Evolutionary conservation across 2,888 invertebrate species (phyloP).

Genomic region (Leuctra nigra): DNA sequence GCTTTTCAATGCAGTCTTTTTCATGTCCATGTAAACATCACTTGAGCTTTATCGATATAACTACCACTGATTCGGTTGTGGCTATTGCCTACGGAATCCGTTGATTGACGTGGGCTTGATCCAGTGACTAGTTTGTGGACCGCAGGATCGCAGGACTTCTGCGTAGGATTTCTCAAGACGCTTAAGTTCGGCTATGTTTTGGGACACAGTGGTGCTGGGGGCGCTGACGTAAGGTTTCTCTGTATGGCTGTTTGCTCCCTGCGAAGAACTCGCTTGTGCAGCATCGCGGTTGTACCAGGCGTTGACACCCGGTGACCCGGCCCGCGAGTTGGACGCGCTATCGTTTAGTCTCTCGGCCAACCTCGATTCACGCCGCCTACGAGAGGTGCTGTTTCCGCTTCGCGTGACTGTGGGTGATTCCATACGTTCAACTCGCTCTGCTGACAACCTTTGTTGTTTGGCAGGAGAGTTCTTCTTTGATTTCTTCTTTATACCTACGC

Average conservation of each 20-base stretch:
- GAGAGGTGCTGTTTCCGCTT: conserved; percentile 46
- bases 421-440: conserved; percentile 42
- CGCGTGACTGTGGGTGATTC: conserved; percentile 48
- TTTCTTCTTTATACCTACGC: conserved; percentile 60
- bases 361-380: conserved; percentile 21
- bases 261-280: conserved; percentile 14
- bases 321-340: conserved; percentile 2
- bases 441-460: conserved; percentile 42
- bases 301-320: conserved; percentile 1
- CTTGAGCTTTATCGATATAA: conserved; percentile 4
- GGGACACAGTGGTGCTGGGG: conserved; percentile 75
- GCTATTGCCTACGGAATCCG: conserved; percentile 15
- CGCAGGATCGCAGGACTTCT: conserved; percentile 57
- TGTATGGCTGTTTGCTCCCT: conserved; percentile 27
- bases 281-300: conserved; percentile 16
- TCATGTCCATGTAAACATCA: too few species aligned
- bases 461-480: conserved; percentile 47
- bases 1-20: too few species aligned
- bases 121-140: conserved; percentile 26
- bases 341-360: conserved; percentile 1
- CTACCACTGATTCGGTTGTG: not conserved
- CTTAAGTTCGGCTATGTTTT: conserved; percentile 74
- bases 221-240: conserved; percentile 45
- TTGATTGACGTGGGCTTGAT: conserved; percentile 12
- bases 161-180: conserved; percentile 79